These are phyloP conservation scores for Dipodomys stephensi DNA, from an alignment of 2,113 vertebrate species.

Conservation along the genomic window DNA sequence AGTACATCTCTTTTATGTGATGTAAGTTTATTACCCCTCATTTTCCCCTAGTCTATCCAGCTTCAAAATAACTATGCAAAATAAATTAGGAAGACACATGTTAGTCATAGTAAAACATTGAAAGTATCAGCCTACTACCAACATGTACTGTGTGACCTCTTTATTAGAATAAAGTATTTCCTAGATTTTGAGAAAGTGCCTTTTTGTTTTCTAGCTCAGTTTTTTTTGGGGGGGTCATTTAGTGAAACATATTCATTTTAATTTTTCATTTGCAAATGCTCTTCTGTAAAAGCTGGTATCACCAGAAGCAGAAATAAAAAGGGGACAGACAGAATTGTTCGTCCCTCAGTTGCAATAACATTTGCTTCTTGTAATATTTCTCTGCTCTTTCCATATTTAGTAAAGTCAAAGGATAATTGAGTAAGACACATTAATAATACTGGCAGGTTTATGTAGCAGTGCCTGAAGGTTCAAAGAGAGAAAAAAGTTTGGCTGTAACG, in stretches of 20 bases:
- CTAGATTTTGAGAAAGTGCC: not conserved
- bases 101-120: not conserved
- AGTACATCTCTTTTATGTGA: no score
- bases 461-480: conserved; percentile 68
- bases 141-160: not conserved
- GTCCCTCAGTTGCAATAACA: conserved; percentile 52
- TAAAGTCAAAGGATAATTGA: conserved; percentile 76
- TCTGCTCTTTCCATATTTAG: conserved; percentile 86
- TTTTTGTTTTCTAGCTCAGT: not conserved
- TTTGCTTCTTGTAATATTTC: conserved; percentile 75
- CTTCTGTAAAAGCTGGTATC: not conserved
- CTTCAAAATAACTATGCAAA: not conserved
- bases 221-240: not conserved
- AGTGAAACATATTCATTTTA: not conserved
- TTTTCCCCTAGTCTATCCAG: no score
- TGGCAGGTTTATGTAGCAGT: conserved; percentile 83
- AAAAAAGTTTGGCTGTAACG: not conserved
- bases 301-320: not conserved
- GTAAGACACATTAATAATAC: conserved; percentile 80
- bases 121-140: not conserved
- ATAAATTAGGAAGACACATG: not conserved
- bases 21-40: no score
- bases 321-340: not conserved
- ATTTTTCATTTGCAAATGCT: not conserved
- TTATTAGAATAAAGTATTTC: not conserved